These are phyloP conservation scores for Popillia japonica DNA, from an alignment of 1,140 invertebrate genomes.

Conservation along the genomic window DNA sequence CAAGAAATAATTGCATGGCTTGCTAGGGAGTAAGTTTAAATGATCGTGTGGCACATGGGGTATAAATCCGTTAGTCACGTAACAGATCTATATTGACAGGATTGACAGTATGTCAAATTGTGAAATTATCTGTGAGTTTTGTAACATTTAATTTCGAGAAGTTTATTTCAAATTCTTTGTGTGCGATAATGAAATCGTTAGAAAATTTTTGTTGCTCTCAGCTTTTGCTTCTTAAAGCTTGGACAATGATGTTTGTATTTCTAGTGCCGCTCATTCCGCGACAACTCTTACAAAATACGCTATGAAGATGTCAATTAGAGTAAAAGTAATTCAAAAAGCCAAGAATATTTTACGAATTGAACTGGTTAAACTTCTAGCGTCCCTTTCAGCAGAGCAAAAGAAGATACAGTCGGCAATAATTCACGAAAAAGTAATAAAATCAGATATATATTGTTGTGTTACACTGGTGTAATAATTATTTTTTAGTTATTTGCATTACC, in stretches of 20 bases:
- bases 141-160: not conserved
- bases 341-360: slow-evolving; percentile 23
- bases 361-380: not conserved
- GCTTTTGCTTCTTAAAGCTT: not conserved
- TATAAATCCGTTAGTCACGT: too few relatives aligned
- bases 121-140: not conserved
- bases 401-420: slow-evolving; percentile 64
- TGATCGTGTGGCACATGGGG: too few relatives aligned
- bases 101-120: not conserved
- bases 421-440: slow-evolving; percentile 60
- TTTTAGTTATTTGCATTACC: slow-evolving; percentile 55
- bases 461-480: not conserved
- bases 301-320: not conserved
- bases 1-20: too few relatives aligned
- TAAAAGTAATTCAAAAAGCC: slow-evolving; percentile 14
- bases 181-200: slow-evolving; percentile 16
- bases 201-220: slow-evolving; percentile 16
- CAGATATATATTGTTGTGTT: not conserved
- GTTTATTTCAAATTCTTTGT: not conserved
- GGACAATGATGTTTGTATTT: not conserved
- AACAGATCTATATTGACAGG: not conserved
- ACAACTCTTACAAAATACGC: not conserved
- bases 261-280: not conserved
- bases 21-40: too few relatives aligned
- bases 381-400: slow-evolving; percentile 63